These are phyloP conservation scores for human DNA, from an alignment of 2,113 vertebrate genomes.

Conservation along the genomic window DNA sequence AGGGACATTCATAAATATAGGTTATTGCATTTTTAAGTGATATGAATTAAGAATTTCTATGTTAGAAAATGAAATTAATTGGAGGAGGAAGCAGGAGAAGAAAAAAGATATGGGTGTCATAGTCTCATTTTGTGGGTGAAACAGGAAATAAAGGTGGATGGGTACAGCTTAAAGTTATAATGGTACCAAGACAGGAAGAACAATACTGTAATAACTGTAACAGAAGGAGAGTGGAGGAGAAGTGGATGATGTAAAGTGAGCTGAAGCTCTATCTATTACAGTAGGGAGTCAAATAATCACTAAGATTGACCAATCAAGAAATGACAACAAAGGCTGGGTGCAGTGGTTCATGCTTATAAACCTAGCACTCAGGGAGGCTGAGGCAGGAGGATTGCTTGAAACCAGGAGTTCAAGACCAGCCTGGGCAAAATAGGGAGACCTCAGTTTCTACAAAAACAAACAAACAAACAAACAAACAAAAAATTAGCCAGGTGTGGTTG, in stretches of 20 bases:
- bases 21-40: neutral
- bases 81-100: neutral
- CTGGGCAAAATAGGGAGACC: too few species aligned
- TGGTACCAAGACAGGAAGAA: neutral
- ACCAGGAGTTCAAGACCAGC: too few species aligned
- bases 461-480: too few species aligned
- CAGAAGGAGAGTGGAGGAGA: neutral
- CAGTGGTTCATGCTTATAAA: too few species aligned
- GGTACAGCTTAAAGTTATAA: neutral
- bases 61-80: neutral
- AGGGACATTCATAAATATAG: neutral
- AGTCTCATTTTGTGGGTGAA: neutral
- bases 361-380: too few species aligned
- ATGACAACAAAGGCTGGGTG: neutral
- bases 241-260: neutral
- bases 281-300: neutral
- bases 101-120: neutral
- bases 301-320: neutral
- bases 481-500: too few species aligned
- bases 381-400: too few species aligned
- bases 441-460: too few species aligned
- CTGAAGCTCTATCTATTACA: fast-evolving
- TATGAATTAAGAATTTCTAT: neutral
- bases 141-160: neutral
- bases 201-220: neutral